These are phyloP conservation scores for Medauroidea extradentata DNA, from an alignment of 1,140 invertebrate genomes.

Conservation along the genomic window DNA sequence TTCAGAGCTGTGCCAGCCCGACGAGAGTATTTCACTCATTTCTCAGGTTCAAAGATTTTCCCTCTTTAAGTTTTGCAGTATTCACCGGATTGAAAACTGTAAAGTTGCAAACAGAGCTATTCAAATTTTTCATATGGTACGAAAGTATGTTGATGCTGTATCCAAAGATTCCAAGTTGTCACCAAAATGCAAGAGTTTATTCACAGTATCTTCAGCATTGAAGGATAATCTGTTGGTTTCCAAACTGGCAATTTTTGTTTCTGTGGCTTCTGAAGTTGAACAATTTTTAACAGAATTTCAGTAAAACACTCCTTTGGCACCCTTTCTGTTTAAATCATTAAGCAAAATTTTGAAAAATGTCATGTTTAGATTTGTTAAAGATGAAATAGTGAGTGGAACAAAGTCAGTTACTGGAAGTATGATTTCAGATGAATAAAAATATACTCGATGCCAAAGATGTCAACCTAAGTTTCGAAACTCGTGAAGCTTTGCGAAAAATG, in stretches of 20 bases:
- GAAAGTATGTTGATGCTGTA: constrained; percentile 6
- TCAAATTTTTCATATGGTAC: background rate
- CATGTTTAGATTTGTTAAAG: too few relatives aligned
- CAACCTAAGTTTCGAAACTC: too few relatives aligned
- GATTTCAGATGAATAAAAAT: too few relatives aligned
- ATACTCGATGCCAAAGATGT: too few relatives aligned
- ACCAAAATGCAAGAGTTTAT: too few relatives aligned
- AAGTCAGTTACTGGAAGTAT: too few relatives aligned
- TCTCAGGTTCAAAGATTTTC: constrained; percentile 10
- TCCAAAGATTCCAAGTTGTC: background rate
- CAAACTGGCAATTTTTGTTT: background rate
- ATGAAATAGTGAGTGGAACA: background rate
- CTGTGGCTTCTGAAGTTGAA: background rate
- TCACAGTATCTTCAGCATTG: too few relatives aligned
- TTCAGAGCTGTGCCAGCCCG: constrained; percentile 14
- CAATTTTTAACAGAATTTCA: background rate
- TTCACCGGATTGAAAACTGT: constrained; percentile 16
- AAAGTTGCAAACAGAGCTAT: constrained; percentile 8
- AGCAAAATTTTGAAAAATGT: background rate
- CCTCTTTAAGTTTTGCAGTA: background rate
- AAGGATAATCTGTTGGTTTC: background rate
- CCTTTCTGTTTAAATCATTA: background rate
- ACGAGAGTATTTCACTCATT: constrained; percentile 10
- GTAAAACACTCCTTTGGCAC: background rate
- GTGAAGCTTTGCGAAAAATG: too few relatives aligned